Base-by-base conservation (phyloP, 2,888 invertebrate genomes). In the Smittia sp. region DNA sequence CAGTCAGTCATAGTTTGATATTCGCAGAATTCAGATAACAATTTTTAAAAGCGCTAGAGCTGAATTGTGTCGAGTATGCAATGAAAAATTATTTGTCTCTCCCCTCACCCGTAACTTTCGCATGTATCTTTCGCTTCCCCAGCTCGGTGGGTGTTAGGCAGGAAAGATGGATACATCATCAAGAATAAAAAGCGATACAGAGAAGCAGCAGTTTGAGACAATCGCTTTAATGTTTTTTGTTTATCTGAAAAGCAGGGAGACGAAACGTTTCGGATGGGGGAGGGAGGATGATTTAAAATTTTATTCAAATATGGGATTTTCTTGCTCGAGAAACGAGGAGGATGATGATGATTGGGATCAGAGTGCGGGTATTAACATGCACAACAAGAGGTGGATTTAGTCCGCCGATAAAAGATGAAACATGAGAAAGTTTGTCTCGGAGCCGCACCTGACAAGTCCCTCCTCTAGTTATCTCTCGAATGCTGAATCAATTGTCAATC, bases 131-230 rank as follows among this genome's bases (percentile, higher is more conserved):
- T n/a, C n/a, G n/a, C n/a, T n/a, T n/a, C n/a, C n/a, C n/a, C n/a
- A n/a, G n/a, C n/a, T n/a, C n/a, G 46, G 46, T 46, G 46, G 46
- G 46, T 46, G 46, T 46, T 46, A 46, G 46, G 15, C 46, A 46
- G 46, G n/a, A 46, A 46, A 46, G 46, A 46, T 46, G 46, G 46
- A 46, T 46, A 46, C 46, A 46, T 46, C 46, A 46, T 46, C 46
- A 46, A 46, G n/a, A 46, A 46, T 46, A 46, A 46, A 46, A 46
- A 46, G 46, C 46, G 46, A 46, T 46, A 46, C 46, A 46, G 46
- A 46, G 46, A 46, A 46, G 46, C 46, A 46, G 46, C 46, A 46
- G 46, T 46, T 46, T 46, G 46, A 46, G 46, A 46, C 46, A 46
- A 46, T 46, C 46, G 46, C 46, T 46, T 46, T 46, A 46, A 46